Percentiles rank a stretch among this genome's conserved stretches.
phyloP scores from a whole-genome alignment of 2,797 vertebrate species.

The Anisognathus igniventris region DNA sequence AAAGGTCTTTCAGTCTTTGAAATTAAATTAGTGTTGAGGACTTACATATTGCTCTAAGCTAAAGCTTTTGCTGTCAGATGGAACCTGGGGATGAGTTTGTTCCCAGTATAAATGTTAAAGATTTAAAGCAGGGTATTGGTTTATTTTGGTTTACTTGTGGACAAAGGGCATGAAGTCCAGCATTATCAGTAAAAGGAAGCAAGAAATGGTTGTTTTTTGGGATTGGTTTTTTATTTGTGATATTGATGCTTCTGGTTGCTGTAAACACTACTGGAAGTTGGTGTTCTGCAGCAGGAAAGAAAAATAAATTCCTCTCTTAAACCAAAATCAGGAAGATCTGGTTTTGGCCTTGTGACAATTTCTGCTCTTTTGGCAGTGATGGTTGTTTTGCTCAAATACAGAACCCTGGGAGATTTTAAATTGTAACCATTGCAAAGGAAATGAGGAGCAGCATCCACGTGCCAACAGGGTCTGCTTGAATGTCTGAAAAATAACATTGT shows the following conservation, averaged over 20 bases:
- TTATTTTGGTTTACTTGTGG: not conserved
- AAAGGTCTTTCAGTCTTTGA: not conserved
- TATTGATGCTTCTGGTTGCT: not conserved
- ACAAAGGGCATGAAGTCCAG: not conserved
- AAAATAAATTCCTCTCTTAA: not conserved
- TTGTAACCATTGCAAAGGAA: not conserved
- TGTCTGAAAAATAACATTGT: not conserved
- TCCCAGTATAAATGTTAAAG: not conserved
- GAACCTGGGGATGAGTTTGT: not conserved
- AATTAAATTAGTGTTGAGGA: not conserved
- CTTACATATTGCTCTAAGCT: not conserved
- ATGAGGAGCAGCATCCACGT: not conserved
- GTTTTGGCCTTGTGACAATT: not conserved
- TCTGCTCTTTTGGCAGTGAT: not conserved
- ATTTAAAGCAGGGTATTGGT: conserved; percentile 3
- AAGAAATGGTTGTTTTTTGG: not conserved
- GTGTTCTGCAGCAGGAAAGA: not conserved
- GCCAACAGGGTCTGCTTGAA: not conserved
- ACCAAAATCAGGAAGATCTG: not conserved
- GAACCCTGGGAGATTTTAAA: not conserved
- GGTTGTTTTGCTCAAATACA: not conserved
- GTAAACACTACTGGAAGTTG: not conserved
- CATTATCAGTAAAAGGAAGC: not conserved
- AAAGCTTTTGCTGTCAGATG: not conserved
- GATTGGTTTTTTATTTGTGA: not conserved